Evolutionary conservation across 2,797 vertebrate species (phyloP), one percentile per base, ranked within the genome.

Genomic region (Myiotriccus ornatus): DNA sequence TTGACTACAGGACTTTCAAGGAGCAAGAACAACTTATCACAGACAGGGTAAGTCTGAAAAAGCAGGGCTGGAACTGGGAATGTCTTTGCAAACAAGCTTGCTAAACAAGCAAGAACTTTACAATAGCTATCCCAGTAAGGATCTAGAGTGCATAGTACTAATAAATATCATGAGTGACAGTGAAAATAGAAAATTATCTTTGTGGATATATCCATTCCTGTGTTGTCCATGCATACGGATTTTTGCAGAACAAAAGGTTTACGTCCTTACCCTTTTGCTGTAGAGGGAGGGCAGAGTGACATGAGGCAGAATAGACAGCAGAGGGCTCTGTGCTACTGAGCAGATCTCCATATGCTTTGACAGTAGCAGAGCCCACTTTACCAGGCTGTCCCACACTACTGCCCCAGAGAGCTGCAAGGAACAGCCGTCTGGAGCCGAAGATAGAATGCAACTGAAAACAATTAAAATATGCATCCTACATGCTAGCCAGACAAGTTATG

Each of bases 361-460:
- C 27, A 71, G 24, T 2, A 21, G 27, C 11, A 10, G 32, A 68
- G 21, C 34, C 22, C 44, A 68, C 9, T 27, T 44, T 9, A 53
- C 1, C 10, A 62, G 19, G 30, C 37, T 57, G 21, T 34, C 39
- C 22, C 46, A 70, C 19, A 5, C 15, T 34, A 25, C 24, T 62
- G 37, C 10, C 16, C 30, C 46, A 15, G 23, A 60, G 19, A 69
- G 67, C 24, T 27, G 23, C 13, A 75, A 76, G 21, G 44, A 79
- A 53, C 5, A 16, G 37, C 23, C 3, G 3, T 27, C 20, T 57
- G 20, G 18, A 47, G 10, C 9, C 4, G 2, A 93, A 65, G 14
- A 35, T 0, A 1, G 35, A 37, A 52, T 57, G 20, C 32, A 80
- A 44, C 22, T 37, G 23, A 91, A 68, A 14, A 47, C 0, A 0